These are phyloP conservation scores for Byasa hedistus DNA, from an alignment of 2,888 invertebrate species.

Conservation along the genomic window DNA sequence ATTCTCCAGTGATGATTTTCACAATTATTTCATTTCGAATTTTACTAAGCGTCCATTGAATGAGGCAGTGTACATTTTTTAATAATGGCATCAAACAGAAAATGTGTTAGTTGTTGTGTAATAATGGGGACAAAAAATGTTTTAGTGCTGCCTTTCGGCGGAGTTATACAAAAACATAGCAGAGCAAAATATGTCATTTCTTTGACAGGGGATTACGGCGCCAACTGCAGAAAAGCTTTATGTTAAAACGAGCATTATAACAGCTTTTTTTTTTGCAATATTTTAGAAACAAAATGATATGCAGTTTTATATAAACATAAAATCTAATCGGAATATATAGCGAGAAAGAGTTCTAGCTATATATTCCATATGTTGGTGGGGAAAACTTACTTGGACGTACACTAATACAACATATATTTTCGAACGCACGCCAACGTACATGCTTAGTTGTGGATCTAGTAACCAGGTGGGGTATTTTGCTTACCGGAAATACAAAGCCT, in stretches of 20 bases:
- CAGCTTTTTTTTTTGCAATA: conserved; percentile 11
- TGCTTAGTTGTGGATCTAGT: too few species aligned
- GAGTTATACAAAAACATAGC: conserved; percentile 23
- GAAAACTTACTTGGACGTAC: too few species aligned
- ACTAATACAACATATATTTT: too few species aligned
- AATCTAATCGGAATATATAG: too few species aligned
- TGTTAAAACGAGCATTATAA: conserved; percentile 20
- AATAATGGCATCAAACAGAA: background rate
- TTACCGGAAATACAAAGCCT: too few species aligned
- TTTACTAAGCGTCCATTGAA: background rate
- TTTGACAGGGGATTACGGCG: conserved; percentile 28
- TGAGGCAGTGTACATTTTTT: background rate
- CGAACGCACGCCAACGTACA: too few species aligned
- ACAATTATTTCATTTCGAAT: too few species aligned
- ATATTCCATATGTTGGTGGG: too few species aligned
- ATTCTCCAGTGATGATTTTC: too few species aligned
- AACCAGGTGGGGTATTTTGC: too few species aligned
- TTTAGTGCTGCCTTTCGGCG: conserved; percentile 14
- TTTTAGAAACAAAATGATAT: conserved; percentile 8
- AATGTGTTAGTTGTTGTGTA: conserved; percentile 6
- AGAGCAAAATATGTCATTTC: conserved; percentile 28
- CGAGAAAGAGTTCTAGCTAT: background rate
- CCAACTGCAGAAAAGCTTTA: conserved; percentile 25
- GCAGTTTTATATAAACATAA: background rate
- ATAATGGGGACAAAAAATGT: conserved; percentile 23